A percentile compares a stretch with the other conserved stretches of the same genome.
These are phyloP conservation scores for Nansenia antarctica DNA, from an alignment of 2,113 vertebrate species.

Conservation along the genomic window DNA sequence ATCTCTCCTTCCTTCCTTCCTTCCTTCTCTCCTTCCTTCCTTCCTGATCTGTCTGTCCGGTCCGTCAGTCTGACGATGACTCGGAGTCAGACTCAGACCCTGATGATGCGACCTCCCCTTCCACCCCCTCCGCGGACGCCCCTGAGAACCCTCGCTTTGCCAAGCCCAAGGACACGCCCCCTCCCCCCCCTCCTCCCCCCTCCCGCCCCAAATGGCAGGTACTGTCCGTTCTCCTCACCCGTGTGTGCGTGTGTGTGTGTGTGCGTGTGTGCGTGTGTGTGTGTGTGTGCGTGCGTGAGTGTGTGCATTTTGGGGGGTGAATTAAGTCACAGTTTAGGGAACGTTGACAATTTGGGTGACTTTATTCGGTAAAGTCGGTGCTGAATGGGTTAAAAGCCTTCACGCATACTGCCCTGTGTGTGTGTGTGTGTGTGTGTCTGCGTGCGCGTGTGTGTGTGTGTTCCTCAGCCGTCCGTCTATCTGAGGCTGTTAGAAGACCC, in stretches of 20 bases:
- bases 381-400: no score
- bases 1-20: not conserved
- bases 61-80: slow-evolving; percentile 36
- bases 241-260: not conserved
- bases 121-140: slow-evolving; percentile 33
- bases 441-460: slow-evolving; percentile 6
- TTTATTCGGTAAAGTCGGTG: no score
- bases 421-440: not conserved
- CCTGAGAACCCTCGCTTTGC: slow-evolving; percentile 67
- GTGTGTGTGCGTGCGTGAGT: no score
- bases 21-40: not conserved
- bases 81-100: not conserved
- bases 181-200: slow-evolving; percentile 34
- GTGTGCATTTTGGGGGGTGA: no score
- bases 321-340: no score
- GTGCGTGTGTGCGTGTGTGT: no score
- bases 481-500: slow-evolving; percentile 62
- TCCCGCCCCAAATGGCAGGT: slow-evolving; percentile 67
- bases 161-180: slow-evolving; percentile 49
- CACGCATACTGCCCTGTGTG: no score
- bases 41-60: not conserved
- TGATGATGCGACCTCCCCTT: slow-evolving; percentile 21
- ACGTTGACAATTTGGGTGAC: no score
- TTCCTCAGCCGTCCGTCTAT: slow-evolving; percentile 62
- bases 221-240: slow-evolving; percentile 5